Percentiles rank a stretch among this genome's conserved stretches.
phyloP scores from a whole-genome alignment of 1,140 invertebrate species.

The Myzus persicae region DNA sequence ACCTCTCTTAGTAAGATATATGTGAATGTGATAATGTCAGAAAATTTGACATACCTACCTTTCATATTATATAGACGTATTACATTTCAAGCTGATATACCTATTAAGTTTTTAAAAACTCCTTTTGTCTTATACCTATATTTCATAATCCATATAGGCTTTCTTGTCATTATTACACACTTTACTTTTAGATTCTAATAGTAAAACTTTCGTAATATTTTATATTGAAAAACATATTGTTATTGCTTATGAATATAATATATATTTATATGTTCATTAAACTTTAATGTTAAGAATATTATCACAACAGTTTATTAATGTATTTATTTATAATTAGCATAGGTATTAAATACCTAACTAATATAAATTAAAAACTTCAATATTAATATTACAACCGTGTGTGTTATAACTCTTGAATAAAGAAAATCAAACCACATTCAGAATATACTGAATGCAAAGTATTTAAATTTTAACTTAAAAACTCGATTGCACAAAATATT shows the following conservation, averaged over 20 bases:
- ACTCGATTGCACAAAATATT: no score
- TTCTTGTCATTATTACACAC: not conserved
- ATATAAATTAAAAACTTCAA: no score
- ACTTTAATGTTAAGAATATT: no score
- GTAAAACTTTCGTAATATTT: not conserved
- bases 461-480: no score
- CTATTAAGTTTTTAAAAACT: not conserved
- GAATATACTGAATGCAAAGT: no score
- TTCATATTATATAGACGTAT: not conserved
- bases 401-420: no score
- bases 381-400: no score
- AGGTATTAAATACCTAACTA: no score
- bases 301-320: no score
- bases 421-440: no score
- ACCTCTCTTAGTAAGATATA: slow-evolving; percentile 21
- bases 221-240: not conserved
- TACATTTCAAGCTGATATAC: not conserved
- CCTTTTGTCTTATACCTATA: not conserved
- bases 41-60: not conserved
- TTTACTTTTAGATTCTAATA: not conserved
- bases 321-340: no score
- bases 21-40: not conserved
- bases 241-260: not conserved
- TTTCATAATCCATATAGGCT: not conserved
- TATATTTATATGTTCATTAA: not conserved